Evolutionary conservation across 1,140 invertebrate species (phyloP).

Genomic region (Cotesia glomerata): DNA sequence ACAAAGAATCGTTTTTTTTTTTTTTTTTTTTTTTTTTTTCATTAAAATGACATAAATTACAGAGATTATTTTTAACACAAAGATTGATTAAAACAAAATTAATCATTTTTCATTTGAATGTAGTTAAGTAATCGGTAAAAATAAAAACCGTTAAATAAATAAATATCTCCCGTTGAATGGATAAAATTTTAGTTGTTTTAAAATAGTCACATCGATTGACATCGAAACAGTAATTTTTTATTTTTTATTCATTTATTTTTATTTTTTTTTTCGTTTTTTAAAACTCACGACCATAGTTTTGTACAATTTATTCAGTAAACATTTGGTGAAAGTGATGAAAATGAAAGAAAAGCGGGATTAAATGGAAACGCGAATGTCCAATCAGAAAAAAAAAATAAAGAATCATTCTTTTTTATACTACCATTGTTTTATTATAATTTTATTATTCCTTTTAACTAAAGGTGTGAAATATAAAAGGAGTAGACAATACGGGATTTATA

Average conservation of each 20-base stretch:
- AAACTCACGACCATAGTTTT: background rate
- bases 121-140: background rate
- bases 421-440: too few relatives aligned
- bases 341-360: background rate
- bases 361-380: background rate
- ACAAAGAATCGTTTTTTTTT: background rate
- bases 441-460: too few relatives aligned
- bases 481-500: too few relatives aligned
- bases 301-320: background rate
- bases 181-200: background rate
- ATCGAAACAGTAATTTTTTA: background rate
- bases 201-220: background rate
- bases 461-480: too few relatives aligned
- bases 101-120: too few relatives aligned
- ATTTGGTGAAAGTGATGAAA: background rate
- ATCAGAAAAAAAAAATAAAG: background rate
- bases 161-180: too few relatives aligned
- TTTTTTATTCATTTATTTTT: too few relatives aligned
- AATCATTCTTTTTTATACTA: too few relatives aligned
- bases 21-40: background rate
- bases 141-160: background rate
- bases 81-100: too few relatives aligned
- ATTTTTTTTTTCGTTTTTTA: background rate
- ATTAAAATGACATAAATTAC: background rate
- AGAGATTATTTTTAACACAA: background rate